phyloP scores from a whole-genome alignment of 2,113 vertebrate species.

The Sturnus vulgaris region DNA sequence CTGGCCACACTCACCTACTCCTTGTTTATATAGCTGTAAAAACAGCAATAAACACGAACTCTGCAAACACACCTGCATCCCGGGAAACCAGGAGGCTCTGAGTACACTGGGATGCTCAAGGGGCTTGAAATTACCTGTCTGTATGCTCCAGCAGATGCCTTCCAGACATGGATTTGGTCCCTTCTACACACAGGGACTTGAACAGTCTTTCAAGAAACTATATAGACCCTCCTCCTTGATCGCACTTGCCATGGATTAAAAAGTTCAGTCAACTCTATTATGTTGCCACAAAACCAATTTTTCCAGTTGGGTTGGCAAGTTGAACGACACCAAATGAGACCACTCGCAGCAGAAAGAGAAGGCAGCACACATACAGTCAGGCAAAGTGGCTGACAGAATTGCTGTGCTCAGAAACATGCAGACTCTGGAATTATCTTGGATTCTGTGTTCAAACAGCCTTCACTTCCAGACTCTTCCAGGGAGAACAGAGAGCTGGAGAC shows the following conservation, averaged over 20 bases:
- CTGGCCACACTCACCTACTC: not conserved
- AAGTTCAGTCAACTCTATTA: not conserved
- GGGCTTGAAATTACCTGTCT: not conserved
- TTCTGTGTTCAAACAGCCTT: not conserved
- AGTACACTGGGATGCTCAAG: not conserved
- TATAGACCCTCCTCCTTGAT: not conserved
- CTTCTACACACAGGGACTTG: not conserved
- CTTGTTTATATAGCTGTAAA: not conserved
- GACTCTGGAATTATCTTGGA: not conserved
- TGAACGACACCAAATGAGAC: not conserved
- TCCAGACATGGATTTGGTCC: not conserved
- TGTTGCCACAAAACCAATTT: not conserved
- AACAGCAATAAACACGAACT: rapidly evolving
- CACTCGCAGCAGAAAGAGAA: not conserved
- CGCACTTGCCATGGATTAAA: not conserved
- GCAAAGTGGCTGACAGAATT: not conserved
- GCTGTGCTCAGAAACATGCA: not conserved
- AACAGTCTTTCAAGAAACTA: not conserved
- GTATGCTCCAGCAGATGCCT: not conserved
- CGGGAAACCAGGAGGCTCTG: not conserved
- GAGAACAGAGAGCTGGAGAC: not conserved
- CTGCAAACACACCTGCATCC: not conserved
- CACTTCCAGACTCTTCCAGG: not conserved
- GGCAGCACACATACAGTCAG: rapidly evolving
- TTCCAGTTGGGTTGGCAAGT: not conserved